Evolutionary conservation across 2,888 invertebrate species (phyloP), one percentile per base, ranked within the genome.

Genomic region (Drosophila seclusa): DNA sequence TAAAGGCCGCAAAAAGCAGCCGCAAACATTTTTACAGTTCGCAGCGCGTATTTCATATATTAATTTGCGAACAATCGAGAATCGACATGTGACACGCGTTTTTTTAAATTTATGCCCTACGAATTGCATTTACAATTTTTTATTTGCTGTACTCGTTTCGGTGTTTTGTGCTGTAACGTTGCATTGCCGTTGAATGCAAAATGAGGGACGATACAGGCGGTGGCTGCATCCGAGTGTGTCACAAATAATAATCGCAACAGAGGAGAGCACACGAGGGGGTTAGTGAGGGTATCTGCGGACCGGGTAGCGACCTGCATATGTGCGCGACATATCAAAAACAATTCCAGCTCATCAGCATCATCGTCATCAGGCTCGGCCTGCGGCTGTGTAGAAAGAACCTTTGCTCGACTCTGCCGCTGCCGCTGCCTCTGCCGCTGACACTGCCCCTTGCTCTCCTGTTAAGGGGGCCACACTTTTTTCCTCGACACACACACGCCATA

Each of bases 61-160:
- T 91, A 91, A 91, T 91, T 91, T 91, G 91, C 86, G 91, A 91
- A 91, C 92, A 91, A 91, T 91, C 88, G 86, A 87, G 84, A 84
- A 91, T 91, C 91, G 91, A 91, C 91, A 89, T 90, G 91, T 88
- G 91, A 91, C 91, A 90, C 91, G 91, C 87, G 91, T 89, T 88
- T 45, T 87, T 83, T 81, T 57, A 83, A 90, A 90, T 90, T 90
- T 90, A 90, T 91, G 90, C 81, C 80, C 83, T 80, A 87, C 91
- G 90, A 89, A 89, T 89, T 90, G 90, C 77, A 88, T 87, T 91
- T 78, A 80, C 76, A 75, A 80, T 85, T 76, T 73, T 68, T 72
- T 68, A 59, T 68, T 34, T 61, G 55, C 58, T 57, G 61, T 63
- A 69, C 57, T 59, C 53, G 54, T 54, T 67, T 58, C 38, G 63